Evolutionary conservation across 2,113 vertebrate species (phyloP), one percentile per base, ranked within the genome.

Genomic region (Campylorhamphus procurvoides): DNA sequence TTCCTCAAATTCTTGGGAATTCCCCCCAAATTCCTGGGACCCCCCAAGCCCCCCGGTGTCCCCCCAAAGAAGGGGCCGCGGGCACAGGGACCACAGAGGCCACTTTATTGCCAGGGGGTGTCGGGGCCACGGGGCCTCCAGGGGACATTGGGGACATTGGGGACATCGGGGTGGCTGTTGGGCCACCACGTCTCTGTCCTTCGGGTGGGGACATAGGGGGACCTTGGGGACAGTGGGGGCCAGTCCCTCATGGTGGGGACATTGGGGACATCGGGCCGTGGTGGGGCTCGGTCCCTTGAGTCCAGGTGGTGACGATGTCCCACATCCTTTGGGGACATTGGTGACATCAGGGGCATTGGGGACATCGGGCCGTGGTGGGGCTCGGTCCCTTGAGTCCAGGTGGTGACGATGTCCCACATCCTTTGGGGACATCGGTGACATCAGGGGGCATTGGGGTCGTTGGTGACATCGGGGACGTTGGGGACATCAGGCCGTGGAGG

Each of bases 391-490:
- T 4, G 47, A 40, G 52, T 53, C 1, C 3, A 44, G 24, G 37
- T 1, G 16, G 18, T 25, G 83, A 16, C 3, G 2, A 10, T 19
- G 53, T 76, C 44, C 69, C 72, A 4, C 27, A 0, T 62, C 47
- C 56, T 40, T 27, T 3, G 14, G 69, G 77, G 69, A 60, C 60
- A 14, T 33, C 2, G 22, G 63, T 3, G 83, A 37, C 46, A 9
- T 6, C 12, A 40, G 47, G 24, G 67, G 52, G 52, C 16, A 16
- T 9, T 29, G 52, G 52, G 52, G 86, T 56, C 25, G 20, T 49
- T 23, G 71, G 52, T 35, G 37, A 60, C 39, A 0, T 1, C 13
- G 39, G n/a, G 69, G 39, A 68, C 39, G 0, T 1, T 10, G 39
- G n/a, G 69, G 53, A 68, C 62, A n/a, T 31, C 33, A 5, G 40